Base-by-base conservation (phyloP, 2,797 vertebrate genomes). In the Pantherophis vulpinus region DNA sequence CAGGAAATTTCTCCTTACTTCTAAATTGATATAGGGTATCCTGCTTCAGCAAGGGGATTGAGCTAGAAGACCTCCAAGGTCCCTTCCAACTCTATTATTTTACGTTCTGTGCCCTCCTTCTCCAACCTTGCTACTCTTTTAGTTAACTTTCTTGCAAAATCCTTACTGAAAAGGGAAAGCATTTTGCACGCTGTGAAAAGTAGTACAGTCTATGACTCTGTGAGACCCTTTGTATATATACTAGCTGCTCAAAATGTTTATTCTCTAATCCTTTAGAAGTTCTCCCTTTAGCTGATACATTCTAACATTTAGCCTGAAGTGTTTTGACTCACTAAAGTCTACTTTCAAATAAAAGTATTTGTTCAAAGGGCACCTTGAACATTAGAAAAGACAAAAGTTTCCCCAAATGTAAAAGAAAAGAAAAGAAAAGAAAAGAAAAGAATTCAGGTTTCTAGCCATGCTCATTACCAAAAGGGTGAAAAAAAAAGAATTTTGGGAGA, bases 361-460 rank as follows among this genome's bases (percentile, higher is more conserved):
- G 29, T 91, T 79, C 25, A 79, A 92, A 90, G 5, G 14, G 54
- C 58, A 87, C 20, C 29, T 47, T 90, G 66, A 42, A 92, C 37
- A 87, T 91, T 91, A 59, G 83, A 47, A 94, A 86, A 63, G 16
- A 18, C 23, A 66, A 58, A 90, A 37, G 54, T 55, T 89, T 20
- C 56, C 86, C 42, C 3, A 11, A 86, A 90, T 60, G 63, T 47
- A 29, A 37, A 20, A 37, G 37, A 18, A 66, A 29, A 42, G 0
- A 29, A 37, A 20, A 37, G 37, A 18, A 66, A 29, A 42, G 0
- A 29, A n/a, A 2, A 66, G 5, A 14, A 13, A 66, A 66, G 1
- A 13, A 86, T 87, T 60, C 8, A 60, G 32, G 6, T 91, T 96
- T 93, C 61, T 92, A 56, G 86, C 87, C 8, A 94, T 92, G 79